Percentiles rank a stretch among this genome's conserved stretches.
Evolutionary conservation across 2,888 invertebrate genomes (phyloP).

Genomic region (Mermis nigrescens): DNA sequence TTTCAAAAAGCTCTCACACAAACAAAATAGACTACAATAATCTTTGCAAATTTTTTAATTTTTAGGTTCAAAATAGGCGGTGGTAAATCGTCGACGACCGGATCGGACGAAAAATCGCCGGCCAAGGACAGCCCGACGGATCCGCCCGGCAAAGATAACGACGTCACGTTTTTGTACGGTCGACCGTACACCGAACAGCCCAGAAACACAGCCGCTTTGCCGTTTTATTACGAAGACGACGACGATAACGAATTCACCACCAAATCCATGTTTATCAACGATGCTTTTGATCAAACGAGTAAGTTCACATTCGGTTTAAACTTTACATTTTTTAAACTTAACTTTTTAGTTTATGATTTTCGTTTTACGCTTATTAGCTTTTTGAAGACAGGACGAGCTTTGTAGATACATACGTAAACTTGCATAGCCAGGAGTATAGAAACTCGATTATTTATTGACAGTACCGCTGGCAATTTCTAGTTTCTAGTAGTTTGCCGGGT

Average conservation of each 20-base stretch:
- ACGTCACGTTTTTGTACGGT: slow-evolving; percentile 10
- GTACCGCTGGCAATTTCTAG: not conserved
- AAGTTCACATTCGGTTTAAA: too few species aligned
- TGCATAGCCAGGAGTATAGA: too few species aligned
- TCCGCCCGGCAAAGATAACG: not conserved
- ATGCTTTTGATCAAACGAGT: slow-evolving; percentile 6
- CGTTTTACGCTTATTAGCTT: too few species aligned
- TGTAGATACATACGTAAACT: too few species aligned
- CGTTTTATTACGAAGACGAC: slow-evolving; percentile 32
- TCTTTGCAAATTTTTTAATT: too few species aligned
- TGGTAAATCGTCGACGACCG: not conserved
- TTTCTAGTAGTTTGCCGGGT: too few species aligned
- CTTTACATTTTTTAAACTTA: too few species aligned
- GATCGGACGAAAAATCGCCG: not conserved
- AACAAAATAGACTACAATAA: too few species aligned
- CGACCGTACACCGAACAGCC: not conserved
- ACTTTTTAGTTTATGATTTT: too few species aligned
- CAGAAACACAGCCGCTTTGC: slow-evolving; percentile 24
- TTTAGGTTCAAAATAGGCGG: not conserved
- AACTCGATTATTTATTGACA: too few species aligned
- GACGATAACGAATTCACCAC: slow-evolving; percentile 23
- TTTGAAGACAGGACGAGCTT: too few species aligned
- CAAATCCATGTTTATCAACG: slow-evolving; percentile 23
- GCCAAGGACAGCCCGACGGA: not conserved
- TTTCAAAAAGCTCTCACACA: too few species aligned